These are phyloP conservation scores for Paramuricea clavata DNA, from an alignment of 92 coral and sea anemone genomes.

Conservation along the genomic window DNA sequence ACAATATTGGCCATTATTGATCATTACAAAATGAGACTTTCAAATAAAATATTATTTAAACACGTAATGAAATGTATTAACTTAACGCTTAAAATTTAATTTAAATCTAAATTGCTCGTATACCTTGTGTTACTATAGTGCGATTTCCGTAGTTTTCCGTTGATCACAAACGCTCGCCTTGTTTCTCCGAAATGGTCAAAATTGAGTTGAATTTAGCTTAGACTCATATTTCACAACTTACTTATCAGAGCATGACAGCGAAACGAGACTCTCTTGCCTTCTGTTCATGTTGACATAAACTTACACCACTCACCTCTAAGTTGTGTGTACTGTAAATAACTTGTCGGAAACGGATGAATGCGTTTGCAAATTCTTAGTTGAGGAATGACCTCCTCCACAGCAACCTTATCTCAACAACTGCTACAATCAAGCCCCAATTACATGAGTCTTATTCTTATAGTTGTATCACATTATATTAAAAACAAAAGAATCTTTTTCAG, in stretches of 20 bases:
- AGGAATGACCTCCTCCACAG: not conserved
- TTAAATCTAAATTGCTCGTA: conserved; percentile 1
- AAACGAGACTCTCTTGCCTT: not conserved
- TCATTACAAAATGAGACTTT: not conserved
- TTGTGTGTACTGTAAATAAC: not conserved
- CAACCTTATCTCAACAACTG: not conserved
- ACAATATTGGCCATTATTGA: not conserved
- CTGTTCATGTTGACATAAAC: not conserved
- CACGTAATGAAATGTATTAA: not conserved
- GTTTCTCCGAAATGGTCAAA: not conserved
- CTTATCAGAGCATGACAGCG: conserved; percentile 17
- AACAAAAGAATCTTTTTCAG: not conserved
- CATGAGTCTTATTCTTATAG: not conserved
- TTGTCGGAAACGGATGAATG: not conserved
- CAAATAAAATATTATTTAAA: too few relatives aligned
- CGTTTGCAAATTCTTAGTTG: not conserved
- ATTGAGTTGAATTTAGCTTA: not conserved
- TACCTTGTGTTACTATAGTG: not conserved
- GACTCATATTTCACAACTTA: not conserved
- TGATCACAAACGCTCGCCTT: not conserved
- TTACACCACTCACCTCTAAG: not conserved
- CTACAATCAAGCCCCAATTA: too few relatives aligned
- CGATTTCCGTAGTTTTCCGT: conserved; percentile 23
- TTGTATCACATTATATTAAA: too few relatives aligned
- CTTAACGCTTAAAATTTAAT: too few relatives aligned